These are phyloP conservation scores for Lobophora halterata DNA, from an alignment of 2,888 invertebrate species.

Conservation along the genomic window DNA sequence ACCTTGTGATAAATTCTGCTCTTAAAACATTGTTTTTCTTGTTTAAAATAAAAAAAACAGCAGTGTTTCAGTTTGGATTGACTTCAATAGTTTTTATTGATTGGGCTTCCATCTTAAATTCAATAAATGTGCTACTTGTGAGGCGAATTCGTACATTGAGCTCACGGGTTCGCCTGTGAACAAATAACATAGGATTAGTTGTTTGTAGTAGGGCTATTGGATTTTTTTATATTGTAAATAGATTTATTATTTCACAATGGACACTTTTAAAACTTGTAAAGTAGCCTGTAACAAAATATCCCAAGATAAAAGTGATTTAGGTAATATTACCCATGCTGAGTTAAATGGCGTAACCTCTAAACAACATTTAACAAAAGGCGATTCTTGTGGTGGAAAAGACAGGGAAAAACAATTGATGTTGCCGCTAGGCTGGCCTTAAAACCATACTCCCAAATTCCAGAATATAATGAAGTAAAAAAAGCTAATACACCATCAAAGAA, in stretches of 20 bases:
- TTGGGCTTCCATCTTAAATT: conserved; percentile 56
- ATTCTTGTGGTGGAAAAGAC: conserved; percentile 6
- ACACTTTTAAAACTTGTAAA: too few relatives aligned
- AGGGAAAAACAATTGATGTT: neutral
- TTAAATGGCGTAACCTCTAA: too few relatives aligned
- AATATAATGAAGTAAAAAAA: conserved; percentile 2
- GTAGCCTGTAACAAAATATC: too few relatives aligned
- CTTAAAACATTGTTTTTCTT: too few relatives aligned
- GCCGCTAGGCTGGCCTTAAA: conserved; percentile 1
- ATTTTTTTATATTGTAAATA: too few relatives aligned
- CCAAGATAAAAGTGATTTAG: too few relatives aligned
- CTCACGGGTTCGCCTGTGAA: conserved; percentile 45
- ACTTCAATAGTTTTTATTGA: conserved; percentile 71
- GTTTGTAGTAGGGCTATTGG: too few relatives aligned
- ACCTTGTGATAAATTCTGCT: too few relatives aligned
- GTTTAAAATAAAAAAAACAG: conserved; percentile 8
- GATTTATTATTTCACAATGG: too few relatives aligned
- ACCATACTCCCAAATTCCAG: conserved; percentile 4
- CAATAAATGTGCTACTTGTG: conserved; percentile 41
- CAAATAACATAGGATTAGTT: conserved; percentile 13
- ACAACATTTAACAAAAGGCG: conserved; percentile 1
- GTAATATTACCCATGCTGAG: too few relatives aligned
- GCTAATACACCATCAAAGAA: neutral
- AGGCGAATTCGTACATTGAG: conserved; percentile 48
- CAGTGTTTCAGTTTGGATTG: conserved; percentile 42